A percentile compares a stretch with the other conserved stretches of the same genome.
Conservation (phyloP, 23 tunicate genomes). For the Halocynthia roretzi region DNA sequence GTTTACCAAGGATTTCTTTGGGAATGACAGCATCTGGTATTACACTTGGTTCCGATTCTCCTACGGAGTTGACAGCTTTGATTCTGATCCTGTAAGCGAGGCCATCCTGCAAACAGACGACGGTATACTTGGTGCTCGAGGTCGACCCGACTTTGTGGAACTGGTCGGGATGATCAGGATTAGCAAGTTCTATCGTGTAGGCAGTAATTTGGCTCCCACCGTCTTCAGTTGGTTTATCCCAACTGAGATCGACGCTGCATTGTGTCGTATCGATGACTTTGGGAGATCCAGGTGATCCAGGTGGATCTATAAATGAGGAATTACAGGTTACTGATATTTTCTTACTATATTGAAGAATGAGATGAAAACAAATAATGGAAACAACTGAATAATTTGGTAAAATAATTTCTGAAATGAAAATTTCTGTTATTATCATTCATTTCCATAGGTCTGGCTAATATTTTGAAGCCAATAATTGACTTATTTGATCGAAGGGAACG, state of each 20-base stretch:
- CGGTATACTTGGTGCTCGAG: slow-evolving; percentile 11
- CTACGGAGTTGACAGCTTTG: slow-evolving; percentile 44
- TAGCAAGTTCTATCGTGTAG: slow-evolving; percentile 11
- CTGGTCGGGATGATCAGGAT: slow-evolving; percentile 8
- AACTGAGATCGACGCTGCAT: slow-evolving; percentile 50
- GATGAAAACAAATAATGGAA: neutral
- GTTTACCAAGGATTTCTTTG: slow-evolving; percentile 15
- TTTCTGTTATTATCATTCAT: too few relatives aligned
- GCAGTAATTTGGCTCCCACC: slow-evolving; percentile 80
- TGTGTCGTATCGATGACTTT: slow-evolving; percentile 54
- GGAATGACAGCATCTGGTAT: slow-evolving; percentile 6
- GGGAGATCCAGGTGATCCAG: slow-evolving; percentile 67
- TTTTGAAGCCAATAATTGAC: too few relatives aligned
- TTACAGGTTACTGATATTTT: too few relatives aligned
- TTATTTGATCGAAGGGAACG: too few relatives aligned
- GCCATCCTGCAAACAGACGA: slow-evolving; percentile 22
- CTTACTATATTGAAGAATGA: too few relatives aligned
- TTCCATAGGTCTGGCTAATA: too few relatives aligned
- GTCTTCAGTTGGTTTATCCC: slow-evolving; percentile 83
- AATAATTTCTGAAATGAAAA: too few relatives aligned
- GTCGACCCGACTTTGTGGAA: slow-evolving; percentile 20
- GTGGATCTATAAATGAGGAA: slow-evolving; percentile 57
- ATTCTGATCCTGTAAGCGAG: slow-evolving; percentile 28
- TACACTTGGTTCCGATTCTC: slow-evolving; percentile 29
- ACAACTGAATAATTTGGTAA: neutral